These are phyloP conservation scores for Hydractinia echinata DNA, from an alignment of 30 jellyfish, hydroid and myxozoan genomes.

Conservation along the genomic window DNA sequence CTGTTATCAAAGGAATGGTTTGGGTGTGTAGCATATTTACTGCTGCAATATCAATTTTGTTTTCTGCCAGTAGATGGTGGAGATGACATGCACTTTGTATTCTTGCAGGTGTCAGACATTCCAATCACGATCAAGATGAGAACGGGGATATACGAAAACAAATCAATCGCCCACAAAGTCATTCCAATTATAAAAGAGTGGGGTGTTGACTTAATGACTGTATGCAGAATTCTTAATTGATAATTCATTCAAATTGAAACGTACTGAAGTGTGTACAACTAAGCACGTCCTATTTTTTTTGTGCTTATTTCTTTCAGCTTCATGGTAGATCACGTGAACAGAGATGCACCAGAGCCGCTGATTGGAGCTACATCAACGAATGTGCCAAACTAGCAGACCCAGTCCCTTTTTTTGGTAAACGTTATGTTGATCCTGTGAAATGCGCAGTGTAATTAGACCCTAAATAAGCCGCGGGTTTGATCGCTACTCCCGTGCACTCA, in stretches of 20 bases:
- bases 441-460: no score
- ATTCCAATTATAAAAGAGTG: constrained; percentile 72
- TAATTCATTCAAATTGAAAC: not conserved
- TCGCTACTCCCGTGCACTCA: no score
- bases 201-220: constrained; percentile 90
- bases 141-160: constrained; percentile 83
- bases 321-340: constrained; percentile 97
- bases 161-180: constrained; percentile 69
- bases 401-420: constrained; percentile 70
- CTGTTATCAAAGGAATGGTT: constrained; percentile 79
- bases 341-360: constrained; percentile 82
- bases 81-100: not conserved
- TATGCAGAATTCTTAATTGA: constrained; percentile 20
- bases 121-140: constrained; percentile 95
- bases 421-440: no score
- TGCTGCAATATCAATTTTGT: not conserved
- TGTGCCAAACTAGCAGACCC: constrained; percentile 83
- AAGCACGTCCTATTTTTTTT: not conserved
- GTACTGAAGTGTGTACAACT: not conserved
- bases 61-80: not conserved
- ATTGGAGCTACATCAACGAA: constrained; percentile 78
- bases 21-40: constrained; percentile 41
- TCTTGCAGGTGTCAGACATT: constrained; percentile 73
- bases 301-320: constrained; percentile 34
- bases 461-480: no score